Conservation (phyloP, 2,113 vertebrate species). For the Deroptyus accipitrinus region DNA sequence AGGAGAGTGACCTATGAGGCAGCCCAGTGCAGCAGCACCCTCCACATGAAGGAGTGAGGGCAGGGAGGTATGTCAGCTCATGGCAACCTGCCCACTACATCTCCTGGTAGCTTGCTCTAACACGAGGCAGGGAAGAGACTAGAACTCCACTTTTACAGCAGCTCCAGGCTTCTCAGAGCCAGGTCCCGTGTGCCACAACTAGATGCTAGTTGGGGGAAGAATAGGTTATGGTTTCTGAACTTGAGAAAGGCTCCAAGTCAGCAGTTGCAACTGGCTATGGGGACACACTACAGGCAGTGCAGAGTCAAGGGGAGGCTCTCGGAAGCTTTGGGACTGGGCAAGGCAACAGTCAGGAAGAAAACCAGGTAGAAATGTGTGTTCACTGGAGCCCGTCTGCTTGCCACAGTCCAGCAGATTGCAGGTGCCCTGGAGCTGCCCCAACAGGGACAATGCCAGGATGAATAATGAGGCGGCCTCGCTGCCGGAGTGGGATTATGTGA, state of each 20-base stretch:
- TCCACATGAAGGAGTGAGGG: constrained; percentile 9
- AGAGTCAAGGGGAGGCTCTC: background rate
- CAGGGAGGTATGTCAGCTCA: constrained; percentile 45
- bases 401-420: background rate
- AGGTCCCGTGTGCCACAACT: background rate
- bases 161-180: background rate
- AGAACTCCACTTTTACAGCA: background rate
- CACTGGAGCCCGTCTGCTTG: constrained; percentile 52
- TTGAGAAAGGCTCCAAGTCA: constrained; percentile 8
- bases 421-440: constrained; percentile 6
- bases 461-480: background rate
- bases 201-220: background rate
- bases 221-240: background rate
- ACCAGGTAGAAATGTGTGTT: constrained; percentile 70
- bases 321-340: constrained; percentile 39
- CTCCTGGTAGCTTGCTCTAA: background rate
- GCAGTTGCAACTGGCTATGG: background rate
- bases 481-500: constrained; percentile 38
- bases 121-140: background rate
- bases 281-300: constrained; percentile 1
- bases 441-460: constrained; percentile 27
- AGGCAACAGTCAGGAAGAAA: constrained; percentile 55
- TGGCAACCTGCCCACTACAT: background rate
- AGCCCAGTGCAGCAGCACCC: constrained; percentile 57
- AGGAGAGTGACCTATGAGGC: constrained; percentile 35